These are phyloP conservation scores for Trichopoda pennipes DNA, from an alignment of 2,888 invertebrate genomes.

Conservation along the genomic window DNA sequence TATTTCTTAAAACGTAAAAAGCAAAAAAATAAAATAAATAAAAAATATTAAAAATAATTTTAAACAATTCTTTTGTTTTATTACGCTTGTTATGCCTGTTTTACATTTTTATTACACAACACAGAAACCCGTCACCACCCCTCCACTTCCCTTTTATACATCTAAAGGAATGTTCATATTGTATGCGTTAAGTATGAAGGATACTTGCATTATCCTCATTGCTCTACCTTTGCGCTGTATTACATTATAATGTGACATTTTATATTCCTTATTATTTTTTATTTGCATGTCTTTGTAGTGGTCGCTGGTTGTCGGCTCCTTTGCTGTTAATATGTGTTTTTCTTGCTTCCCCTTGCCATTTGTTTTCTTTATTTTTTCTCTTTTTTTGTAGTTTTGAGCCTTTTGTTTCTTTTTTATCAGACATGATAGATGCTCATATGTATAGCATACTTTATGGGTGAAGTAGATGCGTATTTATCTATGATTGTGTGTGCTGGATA, in stretches of 20 bases:
- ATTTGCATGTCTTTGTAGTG: conserved; percentile 66
- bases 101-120: conserved; percentile 39
- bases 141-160: too few species aligned
- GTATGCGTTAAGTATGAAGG: conserved; percentile 27
- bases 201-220: conserved; percentile 20
- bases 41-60: conserved; percentile 20
- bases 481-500: conserved; percentile 1
- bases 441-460: conserved; percentile 40
- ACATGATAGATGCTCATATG: conserved; percentile 45
- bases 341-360: conserved; percentile 12
- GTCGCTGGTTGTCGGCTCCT: conserved; percentile 56
- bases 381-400: background rate
- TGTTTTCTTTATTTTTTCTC: too few species aligned
- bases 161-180: conserved; percentile 1
- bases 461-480: conserved; percentile 42
- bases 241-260: conserved; percentile 55
- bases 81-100: conserved; percentile 19
- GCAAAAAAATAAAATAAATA: conserved; percentile 8
- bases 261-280: conserved; percentile 60
- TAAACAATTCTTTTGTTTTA: conserved; percentile 44
- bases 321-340: conserved; percentile 40
- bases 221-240: background rate
- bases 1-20: background rate
- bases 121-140: background rate
- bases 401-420: conserved; percentile 15